phyloP scores from a whole-genome alignment of 2,888 invertebrate species.

The Labia minor region DNA sequence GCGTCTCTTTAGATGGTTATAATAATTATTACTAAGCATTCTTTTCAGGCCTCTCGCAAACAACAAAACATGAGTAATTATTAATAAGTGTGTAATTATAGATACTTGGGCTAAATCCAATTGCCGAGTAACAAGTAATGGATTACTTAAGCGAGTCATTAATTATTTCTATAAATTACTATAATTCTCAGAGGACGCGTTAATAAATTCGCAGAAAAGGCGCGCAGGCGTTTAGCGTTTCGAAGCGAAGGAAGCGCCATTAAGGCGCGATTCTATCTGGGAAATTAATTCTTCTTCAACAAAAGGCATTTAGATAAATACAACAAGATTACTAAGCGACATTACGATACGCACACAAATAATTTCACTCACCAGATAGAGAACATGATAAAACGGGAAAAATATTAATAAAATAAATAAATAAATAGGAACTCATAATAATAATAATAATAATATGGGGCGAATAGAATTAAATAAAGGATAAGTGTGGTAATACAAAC shows the following conservation, averaged over 20 bases:
- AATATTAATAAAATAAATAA: too few relatives aligned
- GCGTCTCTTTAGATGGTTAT: too few relatives aligned
- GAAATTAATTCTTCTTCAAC: neutral
- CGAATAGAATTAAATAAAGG: too few relatives aligned
- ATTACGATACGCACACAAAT: neutral
- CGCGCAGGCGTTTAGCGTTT: neutral
- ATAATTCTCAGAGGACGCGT: neutral
- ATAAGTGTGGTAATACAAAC: too few relatives aligned
- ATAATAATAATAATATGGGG: too few relatives aligned
- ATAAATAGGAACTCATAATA: too few relatives aligned
- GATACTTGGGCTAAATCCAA: neutral
- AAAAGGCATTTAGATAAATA: neutral
- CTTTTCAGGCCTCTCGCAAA: too few relatives aligned
- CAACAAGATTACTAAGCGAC: constrained; percentile 1
- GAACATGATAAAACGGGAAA: too few relatives aligned
- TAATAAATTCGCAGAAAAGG: constrained; percentile 7
- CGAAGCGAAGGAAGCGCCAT: constrained; percentile 3
- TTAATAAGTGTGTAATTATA: constrained; percentile 7
- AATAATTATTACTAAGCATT: too few relatives aligned
- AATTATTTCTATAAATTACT: constrained; percentile 8
- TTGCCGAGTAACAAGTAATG: neutral
- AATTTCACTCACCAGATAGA: neutral
- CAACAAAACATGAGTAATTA: neutral
- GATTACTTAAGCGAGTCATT: neutral
- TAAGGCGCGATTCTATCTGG: neutral